These are phyloP conservation scores for Urocynchramus pylzowi DNA, from an alignment of 2,113 vertebrate genomes.

Conservation along the genomic window DNA sequence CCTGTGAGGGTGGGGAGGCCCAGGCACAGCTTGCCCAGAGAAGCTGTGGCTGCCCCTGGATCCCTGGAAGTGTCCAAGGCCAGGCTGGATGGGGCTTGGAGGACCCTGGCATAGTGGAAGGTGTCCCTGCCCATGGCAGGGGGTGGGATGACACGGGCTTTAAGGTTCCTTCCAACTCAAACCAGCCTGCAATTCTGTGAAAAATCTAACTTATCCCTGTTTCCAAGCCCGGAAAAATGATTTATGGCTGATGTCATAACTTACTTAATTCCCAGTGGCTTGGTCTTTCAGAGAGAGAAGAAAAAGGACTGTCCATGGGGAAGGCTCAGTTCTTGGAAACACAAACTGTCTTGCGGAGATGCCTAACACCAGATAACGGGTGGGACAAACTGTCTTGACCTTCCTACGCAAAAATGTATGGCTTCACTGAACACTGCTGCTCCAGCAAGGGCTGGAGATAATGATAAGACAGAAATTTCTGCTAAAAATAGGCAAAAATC, in stretches of 20 bases:
- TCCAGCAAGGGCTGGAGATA: neutral
- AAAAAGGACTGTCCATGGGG: neutral
- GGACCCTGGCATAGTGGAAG: neutral
- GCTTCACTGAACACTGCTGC: neutral
- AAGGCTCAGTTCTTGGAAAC: neutral
- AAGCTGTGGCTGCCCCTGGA: neutral
- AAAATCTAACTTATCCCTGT: neutral
- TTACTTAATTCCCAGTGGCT: neutral
- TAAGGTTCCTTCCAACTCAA: neutral
- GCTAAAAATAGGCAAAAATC: constrained; percentile 22
- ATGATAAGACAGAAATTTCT: neutral
- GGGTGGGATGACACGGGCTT: neutral
- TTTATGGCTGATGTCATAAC: neutral
- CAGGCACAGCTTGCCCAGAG: neutral
- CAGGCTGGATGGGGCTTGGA: neutral
- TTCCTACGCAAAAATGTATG: neutral
- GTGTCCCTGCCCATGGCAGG: neutral
- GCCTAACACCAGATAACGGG: neutral
- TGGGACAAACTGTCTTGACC: neutral
- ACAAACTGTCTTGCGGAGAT: rapidly evolving
- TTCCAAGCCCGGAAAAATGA: neutral
- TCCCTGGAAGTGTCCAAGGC: neutral
- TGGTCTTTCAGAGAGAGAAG: neutral
- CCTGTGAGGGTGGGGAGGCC: neutral
- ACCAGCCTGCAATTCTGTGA: neutral